phyloP scores from a whole-genome alignment of 2,797 vertebrate genomes.

The Aldrovandia affinis region DNA sequence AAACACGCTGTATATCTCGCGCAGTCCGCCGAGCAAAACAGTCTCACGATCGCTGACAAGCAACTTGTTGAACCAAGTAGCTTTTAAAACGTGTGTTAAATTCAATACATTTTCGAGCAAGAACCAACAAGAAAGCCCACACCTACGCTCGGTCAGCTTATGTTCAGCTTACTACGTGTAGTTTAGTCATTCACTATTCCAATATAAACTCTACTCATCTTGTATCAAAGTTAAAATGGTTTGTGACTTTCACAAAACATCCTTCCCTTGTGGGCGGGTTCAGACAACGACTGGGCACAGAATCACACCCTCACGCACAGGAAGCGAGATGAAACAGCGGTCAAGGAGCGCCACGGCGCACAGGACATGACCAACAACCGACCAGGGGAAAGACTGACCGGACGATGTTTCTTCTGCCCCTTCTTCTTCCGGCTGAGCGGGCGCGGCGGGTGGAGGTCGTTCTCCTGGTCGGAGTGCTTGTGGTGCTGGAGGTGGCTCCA shows the following conservation, averaged over 20 bases:
- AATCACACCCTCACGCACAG: neutral
- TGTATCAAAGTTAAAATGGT: neutral
- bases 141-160: neutral
- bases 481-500: constrained; percentile 79
- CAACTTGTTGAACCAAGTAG: neutral
- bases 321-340: neutral
- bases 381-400: constrained; percentile 73
- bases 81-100: neutral
- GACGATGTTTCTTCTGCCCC: constrained; percentile 78
- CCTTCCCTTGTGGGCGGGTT: neutral
- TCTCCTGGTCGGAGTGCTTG: constrained; percentile 88
- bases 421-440: constrained; percentile 85
- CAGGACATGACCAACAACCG: neutral
- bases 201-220: too few species aligned
- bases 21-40: neutral
- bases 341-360: too few species aligned
- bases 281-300: neutral
- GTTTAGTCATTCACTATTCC: neutral
- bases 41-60: constrained; percentile 35
- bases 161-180: neutral
- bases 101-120: neutral
- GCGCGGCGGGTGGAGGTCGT: constrained; percentile 85
- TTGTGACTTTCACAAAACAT: neutral
- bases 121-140: neutral
- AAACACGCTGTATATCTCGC: constrained; percentile 30